Evolutionary conservation across 2,888 invertebrate species (phyloP), one percentile per base, ranked within the genome.

Genomic region (Crossocerus cetratus): DNA sequence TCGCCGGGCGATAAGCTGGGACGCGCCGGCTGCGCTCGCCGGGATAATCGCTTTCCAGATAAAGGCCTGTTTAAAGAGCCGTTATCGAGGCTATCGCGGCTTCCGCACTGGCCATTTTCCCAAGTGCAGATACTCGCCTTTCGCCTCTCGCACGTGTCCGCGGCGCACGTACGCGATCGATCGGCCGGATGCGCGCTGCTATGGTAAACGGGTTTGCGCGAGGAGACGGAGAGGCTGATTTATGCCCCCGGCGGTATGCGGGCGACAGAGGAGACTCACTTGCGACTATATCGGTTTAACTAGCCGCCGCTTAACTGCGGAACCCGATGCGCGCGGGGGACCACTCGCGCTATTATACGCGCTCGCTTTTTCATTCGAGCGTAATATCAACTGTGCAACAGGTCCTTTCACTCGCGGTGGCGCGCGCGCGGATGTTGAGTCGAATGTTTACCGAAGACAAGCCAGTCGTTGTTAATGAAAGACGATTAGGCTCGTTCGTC

Each of bases 301-400:
- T 22, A 5, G 53, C 54, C 53, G 64, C 13, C 22, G 45, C 18
- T 54, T 32, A 32, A 32, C 8, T 54, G 64, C 23, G n/a, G 18
- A 65, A 57, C 59, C 54, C 76, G 73, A 16, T 49, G 49, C 68
- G 78, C 78, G 69, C 55, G 69, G 44, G 44, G 65, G 72, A 70
- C 43, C 55, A 56, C 20, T 32, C 21, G n/a, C n/a, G n/a, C n/a
- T n/a, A 32, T 32, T 32, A 32, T 42, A 3, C 42, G 42, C 22
- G 23, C 43, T 18, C 53, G 69, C 56, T 23, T 72, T 67, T 77
- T 69, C 69, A 80, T 76, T 77, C 56, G 49, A 14, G 32, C 18
- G 57, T 49, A 16, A 49, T 49, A 49, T 49, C 62, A 43, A 22
- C 45, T 69, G 66, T 67, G 78, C 72, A 80, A 80, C 78, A 81